Percentiles rank a stretch among this genome's conserved stretches.
Evolutionary conservation across 2,888 invertebrate species (phyloP).

Genomic region (Drosophila silvestris): DNA sequence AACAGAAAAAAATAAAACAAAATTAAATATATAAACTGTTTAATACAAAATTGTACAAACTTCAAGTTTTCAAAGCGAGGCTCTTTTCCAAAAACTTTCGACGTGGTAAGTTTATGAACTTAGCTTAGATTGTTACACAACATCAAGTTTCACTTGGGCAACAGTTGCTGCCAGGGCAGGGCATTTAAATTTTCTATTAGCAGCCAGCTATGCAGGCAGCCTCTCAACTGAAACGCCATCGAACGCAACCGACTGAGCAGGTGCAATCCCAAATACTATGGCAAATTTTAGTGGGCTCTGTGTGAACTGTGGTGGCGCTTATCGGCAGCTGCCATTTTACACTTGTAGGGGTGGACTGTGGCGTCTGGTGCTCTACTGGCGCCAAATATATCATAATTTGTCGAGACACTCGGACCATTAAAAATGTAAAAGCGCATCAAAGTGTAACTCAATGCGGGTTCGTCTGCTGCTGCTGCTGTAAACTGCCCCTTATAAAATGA

Average conservation of each 20-base stretch:
- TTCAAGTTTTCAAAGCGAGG: constrained; percentile 45
- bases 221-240: constrained; percentile 7
- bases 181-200: constrained; percentile 78
- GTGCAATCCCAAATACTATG: constrained; percentile 34
- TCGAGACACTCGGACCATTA: constrained; percentile 61
- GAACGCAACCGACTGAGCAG: constrained; percentile 22
- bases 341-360: constrained; percentile 22
- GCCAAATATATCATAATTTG: constrained; percentile 76
- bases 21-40: constrained; percentile 3
- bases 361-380: constrained; percentile 36
- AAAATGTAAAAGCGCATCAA: constrained; percentile 70
- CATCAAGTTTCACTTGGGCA: constrained; percentile 62
- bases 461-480: neutral
- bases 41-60: constrained; percentile 30
- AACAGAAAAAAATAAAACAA: neutral
- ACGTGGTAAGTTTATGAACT: constrained; percentile 69
- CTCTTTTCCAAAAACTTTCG: constrained; percentile 55
- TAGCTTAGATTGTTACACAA: constrained; percentile 67
- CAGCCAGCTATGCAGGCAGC: constrained; percentile 12
- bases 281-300: neutral
- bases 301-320: constrained; percentile 7
- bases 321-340: constrained; percentile 45
- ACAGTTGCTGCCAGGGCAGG: constrained; percentile 55
- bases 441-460: constrained; percentile 59
- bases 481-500: neutral